phyloP scores from a whole-genome alignment of 2,888 invertebrate species.

The Pseudolycoriella hygida region DNA sequence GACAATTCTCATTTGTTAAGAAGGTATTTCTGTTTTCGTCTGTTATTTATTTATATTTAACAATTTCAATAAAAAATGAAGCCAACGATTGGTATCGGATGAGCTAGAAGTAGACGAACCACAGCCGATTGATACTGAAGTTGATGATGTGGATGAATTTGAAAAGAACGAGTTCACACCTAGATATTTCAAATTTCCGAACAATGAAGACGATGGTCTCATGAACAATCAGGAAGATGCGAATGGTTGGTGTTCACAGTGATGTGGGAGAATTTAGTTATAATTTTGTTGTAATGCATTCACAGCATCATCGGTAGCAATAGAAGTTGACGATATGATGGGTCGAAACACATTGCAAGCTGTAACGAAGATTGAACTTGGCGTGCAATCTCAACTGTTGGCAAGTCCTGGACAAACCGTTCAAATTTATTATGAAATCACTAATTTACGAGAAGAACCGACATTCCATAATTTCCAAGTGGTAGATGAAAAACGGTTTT shows the following conservation, averaged over 20 bases:
- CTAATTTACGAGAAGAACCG: constrained; percentile 43
- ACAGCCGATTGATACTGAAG: neutral
- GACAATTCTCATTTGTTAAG: too few relatives aligned
- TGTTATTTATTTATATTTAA: too few relatives aligned
- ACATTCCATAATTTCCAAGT: constrained; percentile 40
- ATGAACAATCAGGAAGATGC: neutral
- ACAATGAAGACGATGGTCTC: neutral
- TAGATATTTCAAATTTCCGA: neutral
- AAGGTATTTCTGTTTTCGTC: too few relatives aligned
- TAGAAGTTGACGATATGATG: neutral
- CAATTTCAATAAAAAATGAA: too few relatives aligned
- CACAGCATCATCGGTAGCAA: too few relatives aligned
- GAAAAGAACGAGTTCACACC: neutral
- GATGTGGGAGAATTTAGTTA: neutral
- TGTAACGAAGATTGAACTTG: constrained; percentile 29
- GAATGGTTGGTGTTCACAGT: neutral
- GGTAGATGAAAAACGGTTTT: constrained; percentile 37
- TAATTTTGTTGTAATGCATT: too few relatives aligned
- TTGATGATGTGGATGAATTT: neutral
- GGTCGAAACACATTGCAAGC: constrained; percentile 4
- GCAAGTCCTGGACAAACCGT: constrained; percentile 21
- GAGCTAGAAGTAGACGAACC: too few relatives aligned
- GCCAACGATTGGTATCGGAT: too few relatives aligned
- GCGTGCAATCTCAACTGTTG: constrained; percentile 30
- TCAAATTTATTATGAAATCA: constrained; percentile 51